These are phyloP conservation scores for Porphyrio hochstetteri DNA, from an alignment of 2,113 vertebrate species.

Conservation along the genomic window DNA sequence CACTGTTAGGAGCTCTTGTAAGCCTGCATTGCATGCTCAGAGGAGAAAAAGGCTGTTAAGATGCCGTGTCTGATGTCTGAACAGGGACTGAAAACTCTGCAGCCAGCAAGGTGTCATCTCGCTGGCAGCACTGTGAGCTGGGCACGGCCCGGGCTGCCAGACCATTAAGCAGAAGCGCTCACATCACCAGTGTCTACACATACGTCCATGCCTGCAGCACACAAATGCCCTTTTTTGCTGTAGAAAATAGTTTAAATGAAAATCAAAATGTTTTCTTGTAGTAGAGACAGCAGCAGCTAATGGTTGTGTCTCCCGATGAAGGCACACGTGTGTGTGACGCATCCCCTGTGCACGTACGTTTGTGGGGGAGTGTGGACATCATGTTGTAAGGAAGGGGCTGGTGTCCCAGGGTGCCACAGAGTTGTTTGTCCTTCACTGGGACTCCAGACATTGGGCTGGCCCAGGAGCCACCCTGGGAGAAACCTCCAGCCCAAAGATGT, in stretches of 20 bases:
- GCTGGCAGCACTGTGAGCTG: fast-evolving
- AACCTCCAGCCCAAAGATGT: neutral
- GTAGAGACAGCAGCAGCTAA: neutral
- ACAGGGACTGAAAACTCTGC: neutral
- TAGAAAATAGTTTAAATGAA: neutral
- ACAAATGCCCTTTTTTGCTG: neutral
- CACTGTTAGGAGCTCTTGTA: neutral
- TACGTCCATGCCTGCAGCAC: neutral
- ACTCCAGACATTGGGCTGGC: neutral
- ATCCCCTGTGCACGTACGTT: too few species aligned
- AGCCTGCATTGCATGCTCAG: neutral
- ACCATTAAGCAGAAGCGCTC: too few species aligned
- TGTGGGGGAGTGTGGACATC: neutral
- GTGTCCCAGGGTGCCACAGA: fast-evolving
- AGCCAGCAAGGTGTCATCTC: fast-evolving
- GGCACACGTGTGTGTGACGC: fast-evolving
- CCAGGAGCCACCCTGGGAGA: neutral
- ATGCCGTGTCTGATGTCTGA: neutral
- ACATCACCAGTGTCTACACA: too few species aligned
- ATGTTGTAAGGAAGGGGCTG: neutral
- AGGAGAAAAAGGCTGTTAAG: neutral
- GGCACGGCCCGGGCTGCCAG: neutral
- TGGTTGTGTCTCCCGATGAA: neutral
- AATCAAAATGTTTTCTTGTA: neutral
- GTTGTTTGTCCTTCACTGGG: neutral